phyloP scores from a whole-genome alignment of 2,888 invertebrate species.

The Deilephila elpenor region DNA sequence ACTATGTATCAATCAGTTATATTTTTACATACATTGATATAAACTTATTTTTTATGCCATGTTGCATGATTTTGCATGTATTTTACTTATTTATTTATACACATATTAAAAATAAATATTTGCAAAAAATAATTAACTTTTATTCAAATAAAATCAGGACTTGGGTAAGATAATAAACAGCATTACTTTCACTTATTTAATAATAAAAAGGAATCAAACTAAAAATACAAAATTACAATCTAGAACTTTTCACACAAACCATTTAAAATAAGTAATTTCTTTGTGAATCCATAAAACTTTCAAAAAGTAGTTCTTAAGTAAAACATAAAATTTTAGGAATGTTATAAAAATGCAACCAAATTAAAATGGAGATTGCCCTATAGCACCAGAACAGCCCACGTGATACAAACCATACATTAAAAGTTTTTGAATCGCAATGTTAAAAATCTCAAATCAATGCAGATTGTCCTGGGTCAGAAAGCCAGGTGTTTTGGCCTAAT shows the following conservation, averaged over 20 bases:
- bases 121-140: background rate
- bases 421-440: background rate
- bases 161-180: constrained; percentile 10
- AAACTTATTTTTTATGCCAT: no score
- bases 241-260: constrained; percentile 1
- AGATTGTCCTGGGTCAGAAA: no score
- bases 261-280: constrained; percentile 18
- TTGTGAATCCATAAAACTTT: constrained; percentile 28
- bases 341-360: constrained; percentile 52
- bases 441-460: background rate
- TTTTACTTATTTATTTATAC: no score
- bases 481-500: no score
- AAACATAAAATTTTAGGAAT: constrained; percentile 48
- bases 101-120: background rate
- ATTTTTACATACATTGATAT: background rate
- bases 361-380: constrained; percentile 23
- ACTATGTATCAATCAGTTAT: background rate
- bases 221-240: constrained; percentile 28
- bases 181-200: constrained; percentile 36
- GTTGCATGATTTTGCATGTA: no score
- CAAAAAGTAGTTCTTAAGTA: constrained; percentile 30
- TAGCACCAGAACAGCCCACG: constrained; percentile 18
- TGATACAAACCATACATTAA: background rate
- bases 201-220: constrained; percentile 12
- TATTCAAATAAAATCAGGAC: background rate